phyloP scores from a whole-genome alignment of 2,888 invertebrate species.

The Agriopis aurantiaria region DNA sequence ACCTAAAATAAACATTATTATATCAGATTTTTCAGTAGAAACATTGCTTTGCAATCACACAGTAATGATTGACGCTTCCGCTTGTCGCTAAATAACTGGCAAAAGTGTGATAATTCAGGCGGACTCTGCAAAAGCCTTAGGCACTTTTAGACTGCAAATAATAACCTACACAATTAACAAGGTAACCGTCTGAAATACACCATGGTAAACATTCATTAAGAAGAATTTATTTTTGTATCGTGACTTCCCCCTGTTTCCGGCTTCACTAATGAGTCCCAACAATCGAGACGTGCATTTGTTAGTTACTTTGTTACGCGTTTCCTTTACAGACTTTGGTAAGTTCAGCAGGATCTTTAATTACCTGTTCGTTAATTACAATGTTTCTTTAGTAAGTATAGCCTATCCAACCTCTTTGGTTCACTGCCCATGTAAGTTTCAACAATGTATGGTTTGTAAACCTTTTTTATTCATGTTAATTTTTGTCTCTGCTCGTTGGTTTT shows the following conservation, averaged over 20 bases:
- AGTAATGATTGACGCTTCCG: no score
- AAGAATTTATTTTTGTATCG: slow-evolving; percentile 58
- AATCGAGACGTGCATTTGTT: slow-evolving; percentile 44
- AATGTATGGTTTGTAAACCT: no score
- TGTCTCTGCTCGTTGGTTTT: no score
- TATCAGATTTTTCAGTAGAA: no score
- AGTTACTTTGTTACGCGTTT: slow-evolving; percentile 44
- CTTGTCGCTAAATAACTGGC: no score
- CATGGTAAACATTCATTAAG: slow-evolving; percentile 43
- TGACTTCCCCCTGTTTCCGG: slow-evolving; percentile 66
- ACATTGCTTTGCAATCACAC: no score
- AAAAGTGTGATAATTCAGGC: neutral
- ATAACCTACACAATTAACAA: slow-evolving; percentile 28
- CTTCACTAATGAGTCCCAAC: slow-evolving; percentile 56
- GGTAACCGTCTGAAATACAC: slow-evolving; percentile 22
- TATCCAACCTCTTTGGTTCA: neutral
- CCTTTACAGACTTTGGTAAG: slow-evolving; percentile 19
- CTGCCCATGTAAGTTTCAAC: neutral
- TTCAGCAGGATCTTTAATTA: neutral
- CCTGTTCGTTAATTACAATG: neutral
- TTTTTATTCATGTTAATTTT: no score
- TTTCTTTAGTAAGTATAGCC: neutral
- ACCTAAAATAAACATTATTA: no score
- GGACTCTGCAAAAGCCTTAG: neutral
- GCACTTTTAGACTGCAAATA: neutral